phyloP scores from a whole-genome alignment of 2,888 invertebrate species.

The Horisme vitalbata region DNA sequence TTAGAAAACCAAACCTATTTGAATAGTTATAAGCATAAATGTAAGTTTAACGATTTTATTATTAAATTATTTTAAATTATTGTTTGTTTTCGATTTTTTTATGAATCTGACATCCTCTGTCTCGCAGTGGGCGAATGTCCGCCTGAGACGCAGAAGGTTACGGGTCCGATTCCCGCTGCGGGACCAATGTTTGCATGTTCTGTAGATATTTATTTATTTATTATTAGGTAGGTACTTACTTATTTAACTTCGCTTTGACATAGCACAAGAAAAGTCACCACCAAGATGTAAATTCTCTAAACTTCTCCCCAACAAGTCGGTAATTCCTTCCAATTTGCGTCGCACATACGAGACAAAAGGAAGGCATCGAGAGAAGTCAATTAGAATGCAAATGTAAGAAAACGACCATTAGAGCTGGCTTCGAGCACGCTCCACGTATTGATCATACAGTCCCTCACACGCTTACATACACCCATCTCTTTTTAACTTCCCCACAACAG shows the following conservation, averaged over 20 bases:
- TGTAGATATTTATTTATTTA: too few species aligned
- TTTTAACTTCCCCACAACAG: conserved; percentile 80
- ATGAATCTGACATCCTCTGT: too few species aligned
- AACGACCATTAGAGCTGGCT: conserved; percentile 72
- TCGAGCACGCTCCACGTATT: conserved; percentile 63
- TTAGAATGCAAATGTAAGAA: conserved; percentile 83
- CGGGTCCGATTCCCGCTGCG: too few species aligned
- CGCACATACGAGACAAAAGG: conserved; percentile 67
- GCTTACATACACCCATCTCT: conserved; percentile 79
- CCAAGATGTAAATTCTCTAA: conserved; percentile 27
- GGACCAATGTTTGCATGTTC: too few species aligned
- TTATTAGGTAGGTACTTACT: neutral
- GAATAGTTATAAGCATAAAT: too few species aligned
- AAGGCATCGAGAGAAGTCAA: conserved; percentile 63
- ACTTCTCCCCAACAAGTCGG: conserved; percentile 42
- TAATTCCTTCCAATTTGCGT: conserved; percentile 67
- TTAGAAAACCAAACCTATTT: too few species aligned
- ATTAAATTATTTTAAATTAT: too few species aligned
- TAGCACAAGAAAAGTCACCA: conserved; percentile 15
- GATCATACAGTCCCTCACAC: conserved; percentile 77
- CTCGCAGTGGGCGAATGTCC: too few species aligned
- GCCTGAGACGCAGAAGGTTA: too few species aligned
- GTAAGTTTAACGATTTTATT: too few species aligned
- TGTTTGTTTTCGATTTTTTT: too few species aligned
- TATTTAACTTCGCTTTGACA: conserved; percentile 2